phyloP scores from a whole-genome alignment of 2,888 invertebrate genomes.

The Graphium colonna region DNA sequence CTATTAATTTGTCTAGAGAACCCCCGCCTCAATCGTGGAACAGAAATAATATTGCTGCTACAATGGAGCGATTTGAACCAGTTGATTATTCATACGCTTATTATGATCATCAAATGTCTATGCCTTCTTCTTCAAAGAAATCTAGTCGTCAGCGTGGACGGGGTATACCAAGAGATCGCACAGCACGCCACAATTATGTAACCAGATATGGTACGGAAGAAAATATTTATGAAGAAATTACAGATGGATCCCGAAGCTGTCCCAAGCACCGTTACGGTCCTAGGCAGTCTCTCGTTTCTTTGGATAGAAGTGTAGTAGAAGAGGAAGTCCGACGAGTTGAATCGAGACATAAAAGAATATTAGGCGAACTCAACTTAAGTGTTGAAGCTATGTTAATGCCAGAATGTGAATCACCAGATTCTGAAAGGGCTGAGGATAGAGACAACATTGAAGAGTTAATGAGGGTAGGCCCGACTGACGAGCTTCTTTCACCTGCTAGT shows the following conservation, averaged over 20 bases:
- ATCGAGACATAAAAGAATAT: constrained; percentile 88
- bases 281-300: constrained; percentile 82
- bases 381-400: constrained; percentile 96
- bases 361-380: constrained; percentile 92
- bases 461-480: constrained; percentile 85
- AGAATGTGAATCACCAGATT: constrained; percentile 83
- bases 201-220: constrained; percentile 91
- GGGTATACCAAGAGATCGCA: constrained; percentile 63
- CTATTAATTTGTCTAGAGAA: constrained; percentile 67
- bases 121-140: constrained; percentile 76
- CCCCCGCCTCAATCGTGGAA: constrained; percentile 79
- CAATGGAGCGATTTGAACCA: constrained; percentile 83
- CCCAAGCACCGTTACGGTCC: constrained; percentile 73
- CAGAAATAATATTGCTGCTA: constrained; percentile 82
- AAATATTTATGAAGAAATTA: constrained; percentile 90
- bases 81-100: constrained; percentile 92
- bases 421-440: constrained; percentile 82
- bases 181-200: constrained; percentile 84
- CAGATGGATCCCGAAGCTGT: constrained; percentile 80
- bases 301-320: constrained; percentile 87
- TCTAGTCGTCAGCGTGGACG: constrained; percentile 68
- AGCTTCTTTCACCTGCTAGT: constrained; percentile 84
- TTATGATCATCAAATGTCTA: constrained; percentile 87
- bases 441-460: constrained; percentile 84
- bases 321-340: constrained; percentile 92